phyloP scores from a whole-genome alignment of 2,888 invertebrate genomes.

The Hydropsyche betteni region DNA sequence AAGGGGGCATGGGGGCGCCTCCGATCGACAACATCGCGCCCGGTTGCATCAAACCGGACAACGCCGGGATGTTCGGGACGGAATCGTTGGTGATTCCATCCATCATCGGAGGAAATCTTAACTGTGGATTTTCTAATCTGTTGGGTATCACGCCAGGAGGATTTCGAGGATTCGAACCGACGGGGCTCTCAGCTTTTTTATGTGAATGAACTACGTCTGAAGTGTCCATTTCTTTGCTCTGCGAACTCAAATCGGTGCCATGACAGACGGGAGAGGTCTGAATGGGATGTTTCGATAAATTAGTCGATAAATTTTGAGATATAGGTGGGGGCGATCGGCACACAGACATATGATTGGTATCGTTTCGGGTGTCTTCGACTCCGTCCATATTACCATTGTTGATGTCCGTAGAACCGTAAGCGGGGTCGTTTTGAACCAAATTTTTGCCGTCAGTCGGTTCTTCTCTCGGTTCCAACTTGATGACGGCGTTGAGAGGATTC shows the following conservation, averaged over 20 bases:
- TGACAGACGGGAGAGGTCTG: constrained; percentile 12
- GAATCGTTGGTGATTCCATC: constrained; percentile 58
- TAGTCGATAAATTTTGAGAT: constrained; percentile 63
- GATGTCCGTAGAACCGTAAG: constrained; percentile 60
- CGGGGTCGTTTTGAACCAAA: constrained; percentile 57
- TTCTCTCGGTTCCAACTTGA: constrained; percentile 66
- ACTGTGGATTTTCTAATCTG: constrained; percentile 59
- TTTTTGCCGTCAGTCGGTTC: constrained; percentile 62
- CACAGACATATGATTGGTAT: constrained; percentile 56
- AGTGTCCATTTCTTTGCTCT: constrained; percentile 9
- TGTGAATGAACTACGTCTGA: background rate
- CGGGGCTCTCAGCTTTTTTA: constrained; percentile 42
- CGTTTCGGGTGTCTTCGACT: constrained; percentile 59
- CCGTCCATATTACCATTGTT: constrained; percentile 58
- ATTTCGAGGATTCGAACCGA: constrained; percentile 55
- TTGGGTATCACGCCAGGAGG: constrained; percentile 57
- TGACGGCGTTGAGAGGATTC: constrained; percentile 65
- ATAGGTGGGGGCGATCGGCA: constrained; percentile 57
- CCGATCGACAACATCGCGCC: constrained; percentile 71
- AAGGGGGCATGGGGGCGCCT: constrained; percentile 67
- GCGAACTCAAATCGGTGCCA: constrained; percentile 16
- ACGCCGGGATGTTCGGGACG: constrained; percentile 62
- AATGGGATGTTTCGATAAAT: constrained; percentile 60
- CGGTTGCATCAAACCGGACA: constrained; percentile 67
- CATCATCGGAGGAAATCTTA: constrained; percentile 57